Percentiles rank a stretch among this genome's conserved stretches.
Conservation (phyloP, 2,113 vertebrate species). For the Cyrtonyx montezumae region DNA sequence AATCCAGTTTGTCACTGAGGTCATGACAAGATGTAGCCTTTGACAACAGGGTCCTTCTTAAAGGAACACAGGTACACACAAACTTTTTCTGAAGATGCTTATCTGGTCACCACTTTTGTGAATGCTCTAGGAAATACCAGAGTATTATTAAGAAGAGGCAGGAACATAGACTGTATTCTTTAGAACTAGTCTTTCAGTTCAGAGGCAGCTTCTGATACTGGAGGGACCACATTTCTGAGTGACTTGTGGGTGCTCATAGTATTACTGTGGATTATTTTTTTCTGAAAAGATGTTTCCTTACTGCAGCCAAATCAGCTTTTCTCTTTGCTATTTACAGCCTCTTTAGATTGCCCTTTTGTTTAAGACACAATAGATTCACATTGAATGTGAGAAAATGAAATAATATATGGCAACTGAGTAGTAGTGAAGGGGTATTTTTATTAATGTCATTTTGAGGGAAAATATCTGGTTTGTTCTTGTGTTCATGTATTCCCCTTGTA, state of each 20-base stretch:
- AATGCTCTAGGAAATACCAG: neutral
- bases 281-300: neutral
- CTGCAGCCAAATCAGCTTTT: neutral
- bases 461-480: neutral
- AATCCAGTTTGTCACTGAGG: neutral
- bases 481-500: constrained; percentile 14
- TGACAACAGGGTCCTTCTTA: neutral
- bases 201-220: neutral
- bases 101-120: neutral
- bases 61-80: neutral
- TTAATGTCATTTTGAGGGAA: neutral
- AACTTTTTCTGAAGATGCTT: neutral
- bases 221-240: neutral
- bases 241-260: neutral
- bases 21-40: neutral
- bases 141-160: neutral
- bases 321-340: neutral
- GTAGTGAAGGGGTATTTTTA: neutral
- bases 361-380: neutral
- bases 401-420: neutral
- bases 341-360: neutral
- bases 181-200: neutral
- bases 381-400: neutral
- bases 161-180: neutral
- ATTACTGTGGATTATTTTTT: neutral